Evolutionary conservation across 2,888 invertebrate genomes (phyloP), one percentile per base, ranked within the genome.

Genomic region (Rutpela maculata): DNA sequence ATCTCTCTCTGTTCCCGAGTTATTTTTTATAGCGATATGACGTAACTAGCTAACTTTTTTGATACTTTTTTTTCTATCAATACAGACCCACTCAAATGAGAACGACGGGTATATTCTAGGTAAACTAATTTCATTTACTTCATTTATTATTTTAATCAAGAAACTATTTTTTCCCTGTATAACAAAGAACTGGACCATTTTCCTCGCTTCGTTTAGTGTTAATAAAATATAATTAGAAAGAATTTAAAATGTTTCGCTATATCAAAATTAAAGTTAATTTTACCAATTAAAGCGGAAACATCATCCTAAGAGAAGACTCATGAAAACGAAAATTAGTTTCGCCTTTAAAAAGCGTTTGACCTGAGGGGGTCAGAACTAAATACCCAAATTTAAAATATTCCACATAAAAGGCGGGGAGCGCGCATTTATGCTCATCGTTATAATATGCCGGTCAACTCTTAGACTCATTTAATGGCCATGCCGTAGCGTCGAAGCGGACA

Each of bases 231-330:
- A 67, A 74, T 67, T 74, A 59, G 43, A 12, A 17, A 11, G 59
- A 67, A 68, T 68, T 17, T 60, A 60, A 68, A 74, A 74, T 68
- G 74, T 74, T 74, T 74, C 74, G 74, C 60, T 74, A 55, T 68
- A 68, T 74, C 50, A 74, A 68, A 74, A 60, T 74, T 74, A 74
- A 66, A 43, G 50, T 10, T 68, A 57, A 74, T 74, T 74, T 62
- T 15, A 59, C 57, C 74, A 74, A 74, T 74, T 74, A 68, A 74
- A 60, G 62, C 68, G n/a, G 74, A 55, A 67, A 68, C 22, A 67
- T 67, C 17, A 31, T 57, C n/a, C 38, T 35, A 10, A 66, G 22
- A 66, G 67, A 31, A 68, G 50, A 38, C 18, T n/a, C 63, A 63
- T 38, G 72, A 59, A 35, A 74, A 68, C 19, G 22, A 43, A 50